Conservation (phyloP, 1,140 invertebrate genomes). For the Drosophila takahashii region DNA sequence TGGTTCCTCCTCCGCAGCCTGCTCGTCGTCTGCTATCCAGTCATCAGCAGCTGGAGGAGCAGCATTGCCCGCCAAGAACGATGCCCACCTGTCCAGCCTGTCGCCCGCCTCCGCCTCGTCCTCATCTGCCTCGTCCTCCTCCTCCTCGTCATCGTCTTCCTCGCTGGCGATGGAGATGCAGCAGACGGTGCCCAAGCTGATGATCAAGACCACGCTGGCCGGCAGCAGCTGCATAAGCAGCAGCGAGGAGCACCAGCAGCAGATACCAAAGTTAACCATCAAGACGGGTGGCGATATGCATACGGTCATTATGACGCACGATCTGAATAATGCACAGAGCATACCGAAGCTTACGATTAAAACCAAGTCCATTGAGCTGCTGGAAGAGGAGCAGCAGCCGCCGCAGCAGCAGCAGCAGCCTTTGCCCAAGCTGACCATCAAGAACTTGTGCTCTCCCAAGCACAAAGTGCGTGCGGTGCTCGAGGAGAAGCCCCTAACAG, state of each 20-base stretch:
- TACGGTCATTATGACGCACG: slow-evolving; percentile 78
- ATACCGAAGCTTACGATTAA: slow-evolving; percentile 82
- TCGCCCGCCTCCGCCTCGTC: slow-evolving; percentile 70
- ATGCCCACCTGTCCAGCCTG: slow-evolving; percentile 69
- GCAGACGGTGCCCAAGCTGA: slow-evolving; percentile 76
- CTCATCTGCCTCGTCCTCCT: slow-evolving; percentile 57
- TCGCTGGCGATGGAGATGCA: slow-evolving; percentile 46
- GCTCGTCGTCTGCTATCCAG: too few relatives aligned
- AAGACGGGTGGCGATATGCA: slow-evolving; percentile 65
- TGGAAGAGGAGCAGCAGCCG: slow-evolving; percentile 30
- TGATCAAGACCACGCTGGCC: slow-evolving; percentile 75
- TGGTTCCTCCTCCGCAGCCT: slow-evolving; percentile 4
- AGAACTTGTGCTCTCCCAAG: slow-evolving; percentile 78
- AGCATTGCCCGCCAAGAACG: slow-evolving; percentile 32
- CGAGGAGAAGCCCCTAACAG: slow-evolving; percentile 61
- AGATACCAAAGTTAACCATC: slow-evolving; percentile 81
- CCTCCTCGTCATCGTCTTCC: slow-evolving; percentile 51
- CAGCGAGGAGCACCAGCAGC: slow-evolving; percentile 37
- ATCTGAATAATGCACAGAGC: slow-evolving; percentile 64
- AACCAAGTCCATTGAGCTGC: slow-evolving; percentile 50
- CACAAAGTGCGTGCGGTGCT: slow-evolving; percentile 73
- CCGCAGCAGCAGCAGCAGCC: slow-evolving; percentile 49
- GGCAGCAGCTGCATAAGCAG: slow-evolving; percentile 59
- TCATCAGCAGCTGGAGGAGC: too few relatives aligned
- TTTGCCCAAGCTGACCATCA: slow-evolving; percentile 78